Evolutionary conservation across 2,888 invertebrate species (phyloP).

Genomic region (Oxystoma pomonae): DNA sequence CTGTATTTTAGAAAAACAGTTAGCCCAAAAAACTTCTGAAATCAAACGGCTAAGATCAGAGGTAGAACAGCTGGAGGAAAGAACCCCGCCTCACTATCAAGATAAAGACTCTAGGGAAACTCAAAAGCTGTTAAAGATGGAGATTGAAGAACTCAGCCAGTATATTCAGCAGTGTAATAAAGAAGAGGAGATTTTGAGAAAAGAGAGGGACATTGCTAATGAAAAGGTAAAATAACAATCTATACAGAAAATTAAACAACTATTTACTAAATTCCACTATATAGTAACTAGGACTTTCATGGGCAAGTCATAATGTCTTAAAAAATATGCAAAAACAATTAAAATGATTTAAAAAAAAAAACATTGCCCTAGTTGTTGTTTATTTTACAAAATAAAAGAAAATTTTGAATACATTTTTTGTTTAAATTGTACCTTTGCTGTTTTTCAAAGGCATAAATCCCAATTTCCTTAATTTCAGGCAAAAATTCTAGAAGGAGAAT

Average conservation of each 20-base stretch:
- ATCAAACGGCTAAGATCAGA: slow-evolving; percentile 43
- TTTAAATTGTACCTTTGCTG: too few species aligned
- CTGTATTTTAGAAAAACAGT: slow-evolving; percentile 40
- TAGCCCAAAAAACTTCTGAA: slow-evolving; percentile 45
- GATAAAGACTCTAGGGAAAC: slow-evolving; percentile 33
- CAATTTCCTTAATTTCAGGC: too few species aligned
- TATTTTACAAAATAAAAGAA: too few species aligned
- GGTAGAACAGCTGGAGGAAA: slow-evolving; percentile 35
- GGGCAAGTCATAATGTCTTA: too few species aligned
- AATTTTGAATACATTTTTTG: too few species aligned
- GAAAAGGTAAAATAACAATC: slow-evolving; percentile 47
- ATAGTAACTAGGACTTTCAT: too few species aligned
- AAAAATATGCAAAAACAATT: too few species aligned
- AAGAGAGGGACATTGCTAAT: slow-evolving; percentile 51
- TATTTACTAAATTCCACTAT: too few species aligned
- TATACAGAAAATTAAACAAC: too few species aligned
- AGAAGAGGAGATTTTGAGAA: slow-evolving; percentile 52
- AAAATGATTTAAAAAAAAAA: too few species aligned
- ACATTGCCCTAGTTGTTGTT: too few species aligned
- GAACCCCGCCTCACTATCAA: slow-evolving; percentile 39
- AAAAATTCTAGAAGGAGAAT: slow-evolving; percentile 43
- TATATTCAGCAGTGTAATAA: slow-evolving; percentile 51
- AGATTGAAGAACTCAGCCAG: slow-evolving; percentile 54
- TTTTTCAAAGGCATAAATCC: too few species aligned
- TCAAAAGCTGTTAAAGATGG: slow-evolving; percentile 44